Evolutionary conservation across 2,797 vertebrate genomes (phyloP).

Genomic region (Eulemur mongoz): DNA sequence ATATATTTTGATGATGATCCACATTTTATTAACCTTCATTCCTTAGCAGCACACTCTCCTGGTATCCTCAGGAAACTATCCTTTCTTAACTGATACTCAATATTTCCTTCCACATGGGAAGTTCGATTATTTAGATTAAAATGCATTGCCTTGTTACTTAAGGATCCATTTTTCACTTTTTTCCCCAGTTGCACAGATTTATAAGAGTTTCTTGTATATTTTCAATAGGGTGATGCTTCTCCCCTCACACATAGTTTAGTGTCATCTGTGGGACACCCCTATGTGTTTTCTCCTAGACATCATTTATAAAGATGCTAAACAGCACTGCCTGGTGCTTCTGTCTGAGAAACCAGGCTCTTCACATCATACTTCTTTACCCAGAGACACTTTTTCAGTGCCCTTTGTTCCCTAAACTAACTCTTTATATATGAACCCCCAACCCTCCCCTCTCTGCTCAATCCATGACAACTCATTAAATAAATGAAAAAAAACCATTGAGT

Average conservation of each 20-base stretch:
- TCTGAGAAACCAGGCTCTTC: neutral
- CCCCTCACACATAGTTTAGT: neutral
- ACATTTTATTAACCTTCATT: neutral
- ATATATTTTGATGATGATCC: neutral
- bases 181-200: neutral
- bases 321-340: neutral
- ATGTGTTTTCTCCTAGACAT: neutral
- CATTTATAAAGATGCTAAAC: slow-evolving; percentile 7
- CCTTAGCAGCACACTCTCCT: neutral
- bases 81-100: neutral
- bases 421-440: neutral
- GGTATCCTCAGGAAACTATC: neutral
- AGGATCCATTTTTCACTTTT: neutral
- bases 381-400: neutral
- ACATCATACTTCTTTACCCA: neutral
- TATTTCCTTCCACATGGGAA: neutral
- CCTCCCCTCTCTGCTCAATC: neutral
- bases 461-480: neutral
- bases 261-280: neutral
- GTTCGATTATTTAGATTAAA: neutral
- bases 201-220: neutral
- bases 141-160: neutral
- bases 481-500: neutral
- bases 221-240: neutral
- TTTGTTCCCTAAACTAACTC: neutral